These are phyloP conservation scores for Stylophora pistillata DNA, from an alignment of 64 coral and sea anemone species.

Conservation along the genomic window DNA sequence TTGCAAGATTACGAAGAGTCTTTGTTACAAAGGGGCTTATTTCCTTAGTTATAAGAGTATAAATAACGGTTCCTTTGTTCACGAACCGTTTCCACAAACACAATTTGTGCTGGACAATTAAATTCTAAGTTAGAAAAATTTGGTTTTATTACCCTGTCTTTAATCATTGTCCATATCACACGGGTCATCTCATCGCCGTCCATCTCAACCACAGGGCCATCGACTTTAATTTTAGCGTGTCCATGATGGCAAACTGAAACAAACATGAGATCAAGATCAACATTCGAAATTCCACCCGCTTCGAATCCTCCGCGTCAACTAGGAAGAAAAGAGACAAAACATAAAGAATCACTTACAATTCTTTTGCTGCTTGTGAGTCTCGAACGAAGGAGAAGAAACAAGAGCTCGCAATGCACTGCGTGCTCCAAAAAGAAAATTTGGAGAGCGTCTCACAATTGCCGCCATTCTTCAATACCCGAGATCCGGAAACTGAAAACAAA, in stretches of 20 bases:
- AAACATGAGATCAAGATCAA: background rate
- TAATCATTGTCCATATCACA: slow-evolving; percentile 99
- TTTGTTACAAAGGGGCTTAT: no score
- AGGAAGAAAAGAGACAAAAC: background rate
- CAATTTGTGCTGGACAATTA: no score
- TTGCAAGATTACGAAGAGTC: no score
- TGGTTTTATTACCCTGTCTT: slow-evolving; percentile 75
- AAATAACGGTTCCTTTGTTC: background rate
- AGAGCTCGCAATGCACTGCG: slow-evolving; percentile 38
- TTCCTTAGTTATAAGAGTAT: background rate
- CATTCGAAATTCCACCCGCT: slow-evolving; percentile 9
- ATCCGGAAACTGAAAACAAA: background rate
- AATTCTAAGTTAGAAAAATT: no score
- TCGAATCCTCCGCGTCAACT: background rate
- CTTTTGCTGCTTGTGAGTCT: slow-evolving; percentile 62
- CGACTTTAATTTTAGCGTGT: slow-evolving; percentile 77
- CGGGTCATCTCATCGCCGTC: slow-evolving; percentile 99
- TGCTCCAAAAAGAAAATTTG: slow-evolving; percentile 32
- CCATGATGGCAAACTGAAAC: slow-evolving; percentile 48
- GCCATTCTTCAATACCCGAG: slow-evolving; percentile 56
- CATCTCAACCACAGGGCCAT: slow-evolving; percentile 92
- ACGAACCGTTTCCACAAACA: no score
- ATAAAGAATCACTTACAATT: slow-evolving; percentile 18
- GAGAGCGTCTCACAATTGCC: slow-evolving; percentile 58
- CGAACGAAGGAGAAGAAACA: slow-evolving; percentile 24